Evolutionary conservation across 2,888 invertebrate genomes (phyloP).

Genomic region (Tricholauxania praeusta): DNA sequence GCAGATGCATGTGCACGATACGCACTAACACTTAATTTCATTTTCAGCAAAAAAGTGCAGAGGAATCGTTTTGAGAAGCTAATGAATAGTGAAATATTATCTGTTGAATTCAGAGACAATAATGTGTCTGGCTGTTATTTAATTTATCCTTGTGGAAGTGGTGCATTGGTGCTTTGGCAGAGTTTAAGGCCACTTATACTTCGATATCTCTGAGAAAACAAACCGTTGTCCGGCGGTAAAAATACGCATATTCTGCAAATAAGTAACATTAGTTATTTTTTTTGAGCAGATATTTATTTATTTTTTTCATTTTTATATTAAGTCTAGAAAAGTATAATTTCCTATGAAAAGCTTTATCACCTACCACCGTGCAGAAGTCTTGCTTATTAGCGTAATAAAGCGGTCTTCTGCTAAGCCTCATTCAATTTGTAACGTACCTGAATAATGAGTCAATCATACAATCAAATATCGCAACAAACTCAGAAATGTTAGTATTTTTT

Average conservation of each 20-base stretch:
- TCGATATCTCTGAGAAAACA: slow-evolving; percentile 3
- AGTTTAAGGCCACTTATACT: slow-evolving; percentile 6
- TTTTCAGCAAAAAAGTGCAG: slow-evolving; percentile 57
- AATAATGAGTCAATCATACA: too few species aligned
- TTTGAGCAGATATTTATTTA: too few species aligned
- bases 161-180: not conserved
- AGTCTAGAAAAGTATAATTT: too few species aligned
- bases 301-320: too few species aligned
- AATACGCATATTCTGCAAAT: not conserved
- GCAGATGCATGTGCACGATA: slow-evolving; percentile 90
- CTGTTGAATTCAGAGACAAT: not conserved
- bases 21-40: slow-evolving; percentile 91
- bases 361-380: too few species aligned
- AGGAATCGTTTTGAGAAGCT: not conserved
- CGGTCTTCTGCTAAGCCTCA: too few species aligned
- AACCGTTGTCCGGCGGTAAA: not conserved
- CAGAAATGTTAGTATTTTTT: too few species aligned
- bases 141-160: not conserved
- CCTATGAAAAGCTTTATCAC: too few species aligned
- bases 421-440: too few species aligned
- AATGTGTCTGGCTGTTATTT: not conserved
- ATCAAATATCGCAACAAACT: too few species aligned
- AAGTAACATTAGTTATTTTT: not conserved
- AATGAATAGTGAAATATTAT: not conserved
- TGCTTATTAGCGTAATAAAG: too few species aligned